A percentile compares a stretch with the other conserved stretches of the same genome.
phyloP scores from a whole-genome alignment of 2,888 invertebrate species.

The Macrosoma leucophasiata region DNA sequence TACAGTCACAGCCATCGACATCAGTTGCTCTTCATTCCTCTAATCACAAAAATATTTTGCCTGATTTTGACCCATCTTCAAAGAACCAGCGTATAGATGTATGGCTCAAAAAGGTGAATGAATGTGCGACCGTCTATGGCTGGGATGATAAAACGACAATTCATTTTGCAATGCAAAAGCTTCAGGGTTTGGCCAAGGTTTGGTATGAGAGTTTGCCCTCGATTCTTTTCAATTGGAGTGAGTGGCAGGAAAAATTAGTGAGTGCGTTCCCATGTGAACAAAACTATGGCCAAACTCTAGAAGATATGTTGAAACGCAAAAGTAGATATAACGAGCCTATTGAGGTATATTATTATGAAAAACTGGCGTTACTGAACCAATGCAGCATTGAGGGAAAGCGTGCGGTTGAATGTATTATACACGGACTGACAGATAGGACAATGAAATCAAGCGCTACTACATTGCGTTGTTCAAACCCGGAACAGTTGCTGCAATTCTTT shows the following conservation, averaged over 20 bases:
- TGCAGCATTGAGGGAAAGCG: conserved; percentile 20
- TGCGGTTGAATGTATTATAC: conserved; percentile 27
- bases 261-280: conserved; percentile 16
- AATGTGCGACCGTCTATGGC: conserved; percentile 14
- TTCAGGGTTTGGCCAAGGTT: conserved; percentile 20
- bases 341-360: conserved; percentile 24
- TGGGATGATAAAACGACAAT: conserved; percentile 19
- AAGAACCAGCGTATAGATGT: conserved; percentile 13
- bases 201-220: conserved; percentile 23
- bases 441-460: conserved; percentile 20
- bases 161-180: conserved; percentile 24
- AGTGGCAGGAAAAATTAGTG: conserved; percentile 18
- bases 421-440: conserved; percentile 24
- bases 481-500: too few species aligned
- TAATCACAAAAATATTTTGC: conserved; percentile 11
- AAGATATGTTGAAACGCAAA: conserved; percentile 16
- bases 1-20: too few species aligned
- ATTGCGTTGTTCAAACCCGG: too few species aligned
- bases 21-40: too few species aligned
- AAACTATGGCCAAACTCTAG: conserved; percentile 17
- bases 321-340: conserved; percentile 20
- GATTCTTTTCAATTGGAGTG: conserved; percentile 17
- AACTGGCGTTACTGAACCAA: conserved; percentile 18
- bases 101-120: conserved; percentile 16
- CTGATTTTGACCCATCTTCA: conserved; percentile 6